Evolutionary conservation across 2,888 invertebrate species (phyloP).

Genomic region (Eupelmus urozonus): DNA sequence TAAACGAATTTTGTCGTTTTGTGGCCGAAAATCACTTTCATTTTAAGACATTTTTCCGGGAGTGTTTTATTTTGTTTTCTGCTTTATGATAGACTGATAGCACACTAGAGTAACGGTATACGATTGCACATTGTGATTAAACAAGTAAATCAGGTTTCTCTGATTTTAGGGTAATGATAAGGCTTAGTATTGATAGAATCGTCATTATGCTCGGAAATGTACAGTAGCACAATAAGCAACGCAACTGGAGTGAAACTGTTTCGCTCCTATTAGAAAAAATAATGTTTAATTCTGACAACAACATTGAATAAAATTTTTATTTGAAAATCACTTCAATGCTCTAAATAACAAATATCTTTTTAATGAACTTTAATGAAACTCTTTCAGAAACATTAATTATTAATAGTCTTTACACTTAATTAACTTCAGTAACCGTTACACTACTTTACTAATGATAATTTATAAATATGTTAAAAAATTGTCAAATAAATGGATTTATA

Average conservation of each 20-base stretch:
- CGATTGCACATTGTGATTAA: neutral
- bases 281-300: too few species aligned
- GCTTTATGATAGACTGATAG: conserved; percentile 1
- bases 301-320: too few species aligned
- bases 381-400: too few species aligned
- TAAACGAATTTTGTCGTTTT: too few species aligned
- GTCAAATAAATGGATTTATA: conserved; percentile 49
- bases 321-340: too few species aligned
- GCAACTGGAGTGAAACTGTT: conserved; percentile 48
- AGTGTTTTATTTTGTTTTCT: conserved; percentile 10
- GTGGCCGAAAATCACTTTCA: too few species aligned
- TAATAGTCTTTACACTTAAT: too few species aligned
- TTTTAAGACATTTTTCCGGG: neutral
- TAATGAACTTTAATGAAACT: too few species aligned
- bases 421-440: neutral
- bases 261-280: conserved; percentile 35
- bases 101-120: conserved; percentile 20
- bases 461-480: conserved; percentile 13
- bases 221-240: conserved; percentile 3
- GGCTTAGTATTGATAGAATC: neutral
- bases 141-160: conserved; percentile 7
- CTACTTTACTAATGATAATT: neutral
- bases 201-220: conserved; percentile 2
- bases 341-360: too few species aligned
- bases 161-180: conserved; percentile 26